Conservation (phyloP, 2,113 vertebrate genomes). For the Orthonyx spaldingii region DNA sequence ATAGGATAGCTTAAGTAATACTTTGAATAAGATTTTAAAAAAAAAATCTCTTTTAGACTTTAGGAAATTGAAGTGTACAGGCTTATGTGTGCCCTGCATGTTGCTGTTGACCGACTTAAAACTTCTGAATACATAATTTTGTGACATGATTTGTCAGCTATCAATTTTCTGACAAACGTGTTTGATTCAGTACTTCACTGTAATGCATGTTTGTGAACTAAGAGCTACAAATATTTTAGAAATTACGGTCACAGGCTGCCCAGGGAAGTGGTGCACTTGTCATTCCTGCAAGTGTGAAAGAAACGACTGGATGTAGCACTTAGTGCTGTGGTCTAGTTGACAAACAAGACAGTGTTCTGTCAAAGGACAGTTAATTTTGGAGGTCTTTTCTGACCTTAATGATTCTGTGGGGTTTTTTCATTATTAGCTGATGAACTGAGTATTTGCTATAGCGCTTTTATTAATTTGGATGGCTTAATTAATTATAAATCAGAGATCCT, state of each 20-base stretch:
- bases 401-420: background rate
- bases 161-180: rapidly evolving
- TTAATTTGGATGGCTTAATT: background rate
- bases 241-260: background rate
- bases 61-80: background rate
- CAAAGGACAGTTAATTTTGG: background rate
- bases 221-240: background rate
- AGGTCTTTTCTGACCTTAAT: background rate
- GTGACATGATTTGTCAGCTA: background rate
- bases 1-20: background rate
- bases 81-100: rapidly evolving
- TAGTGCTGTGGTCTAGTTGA: background rate
- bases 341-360: background rate
- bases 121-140: background rate
- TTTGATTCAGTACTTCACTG: background rate
- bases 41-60: background rate
- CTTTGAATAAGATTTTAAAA: background rate
- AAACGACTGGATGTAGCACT: background rate
- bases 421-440: background rate
- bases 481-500: background rate
- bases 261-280: background rate
- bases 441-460: background rate
- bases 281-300: background rate
- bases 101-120: background rate
- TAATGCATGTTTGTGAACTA: background rate